Evolutionary conservation across 2,113 vertebrate species (phyloP).

Genomic region (Odocoileus hemionus): DNA sequence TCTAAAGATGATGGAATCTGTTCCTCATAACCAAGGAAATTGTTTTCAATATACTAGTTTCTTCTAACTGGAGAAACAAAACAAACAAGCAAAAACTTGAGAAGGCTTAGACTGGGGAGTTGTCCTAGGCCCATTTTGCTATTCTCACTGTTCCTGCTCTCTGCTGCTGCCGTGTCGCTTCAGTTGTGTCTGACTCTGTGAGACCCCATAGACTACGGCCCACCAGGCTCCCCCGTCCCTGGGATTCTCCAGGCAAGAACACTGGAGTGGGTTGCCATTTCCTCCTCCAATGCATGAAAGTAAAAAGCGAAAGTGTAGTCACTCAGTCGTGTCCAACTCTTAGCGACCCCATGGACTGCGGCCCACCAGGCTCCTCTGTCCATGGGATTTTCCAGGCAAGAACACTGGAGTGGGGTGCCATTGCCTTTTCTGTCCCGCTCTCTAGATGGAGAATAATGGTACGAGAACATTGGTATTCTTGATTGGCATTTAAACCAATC

Average conservation of each 20-base stretch:
- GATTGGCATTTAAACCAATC: neutral
- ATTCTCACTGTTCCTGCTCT: neutral
- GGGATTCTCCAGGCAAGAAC: no score
- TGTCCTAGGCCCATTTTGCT: slow-evolving; percentile 10
- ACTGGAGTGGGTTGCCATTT: no score
- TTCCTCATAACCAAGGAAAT: slow-evolving; percentile 24
- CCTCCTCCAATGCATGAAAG: no score
- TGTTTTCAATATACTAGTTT: neutral
- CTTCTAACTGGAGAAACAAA: neutral
- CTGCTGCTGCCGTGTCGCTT: neutral
- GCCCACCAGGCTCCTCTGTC: no score
- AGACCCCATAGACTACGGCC: no score
- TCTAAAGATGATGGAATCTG: neutral
- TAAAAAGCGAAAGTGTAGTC: no score
- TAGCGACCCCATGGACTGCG: no score
- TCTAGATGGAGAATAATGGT: neutral
- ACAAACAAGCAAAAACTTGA: neutral
- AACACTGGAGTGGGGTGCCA: no score
- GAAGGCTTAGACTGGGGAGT: neutral
- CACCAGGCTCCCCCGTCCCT: no score
- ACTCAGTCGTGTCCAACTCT: no score
- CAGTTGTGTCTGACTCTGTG: no score
- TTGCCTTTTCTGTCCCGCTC: neutral
- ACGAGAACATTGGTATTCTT: neutral
- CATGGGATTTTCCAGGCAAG: no score